Base-by-base conservation (phyloP, 2,113 vertebrate species). In the Tachysurus fulvidraco region DNA sequence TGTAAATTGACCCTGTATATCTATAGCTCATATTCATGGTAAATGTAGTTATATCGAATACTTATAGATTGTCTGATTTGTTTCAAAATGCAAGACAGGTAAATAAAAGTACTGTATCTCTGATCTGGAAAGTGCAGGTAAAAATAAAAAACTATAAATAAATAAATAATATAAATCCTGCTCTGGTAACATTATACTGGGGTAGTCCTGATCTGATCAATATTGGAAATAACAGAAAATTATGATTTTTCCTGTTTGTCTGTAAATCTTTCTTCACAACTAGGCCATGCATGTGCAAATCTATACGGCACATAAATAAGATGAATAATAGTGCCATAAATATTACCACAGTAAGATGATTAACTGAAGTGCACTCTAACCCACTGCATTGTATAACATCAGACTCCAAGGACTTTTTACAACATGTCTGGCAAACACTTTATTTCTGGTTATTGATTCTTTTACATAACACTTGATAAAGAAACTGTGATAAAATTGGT, bases 381-480 rank as follows among this genome's bases (percentile, higher is more conserved):
- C 69, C 36, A 87, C 52, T 76, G 23, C 16, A 81, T 69, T 88
- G 30, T 74, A 73, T 11, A 69, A 85, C 59, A 65, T 87, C 77
- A 74, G 77, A 12, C 25, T 78, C 30, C 7, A n/a, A 57, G 44
- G 44, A 81, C 28, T 64, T 85, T 69, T 78, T 50, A 74, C 60
- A 67, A 3, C 41, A 55, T 77, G 54, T 41, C 30, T 60, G 28
- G 41, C 36, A 83, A 87, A 80, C 77, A 52, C 28, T 14, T 28
- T 44, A 57, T 73, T 57, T 85, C 82, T 57, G 46, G 83, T 86
- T 90, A 78, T 17, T 90, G 14, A 60, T 21, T 25, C 30, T 69
- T 82, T 92, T 90, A 88, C 71, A 46, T 83, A 90, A 91, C 41
- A 86, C 46, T 41, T 83, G 84, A 91, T 65, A 87, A 81, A 87